Evolutionary conservation across 35 echinoderm and acorn worm genomes (phyloP), one percentile per base, ranked within the genome.

Genomic region (Apostichopus japonicus): DNA sequence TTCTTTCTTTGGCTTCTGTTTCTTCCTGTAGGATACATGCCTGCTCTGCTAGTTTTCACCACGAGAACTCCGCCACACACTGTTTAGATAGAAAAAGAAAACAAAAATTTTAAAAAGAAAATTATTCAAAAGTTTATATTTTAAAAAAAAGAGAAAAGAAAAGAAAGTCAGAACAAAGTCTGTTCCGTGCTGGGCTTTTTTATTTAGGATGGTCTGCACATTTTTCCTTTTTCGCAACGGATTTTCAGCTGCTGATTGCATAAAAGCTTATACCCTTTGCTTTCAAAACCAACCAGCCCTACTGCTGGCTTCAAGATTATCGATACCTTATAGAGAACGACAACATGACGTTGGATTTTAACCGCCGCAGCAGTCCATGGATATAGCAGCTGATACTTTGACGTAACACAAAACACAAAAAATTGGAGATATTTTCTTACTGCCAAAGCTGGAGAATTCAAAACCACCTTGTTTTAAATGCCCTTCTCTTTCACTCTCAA

Each of bases 1-100:
- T 89, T 89, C 86, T 89, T 89, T 89, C 67, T 73, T 33, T 89
- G 86, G 86, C 86, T 89, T 89, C 72, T 89, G 86, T 89, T 89
- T 89, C 86, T 89, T 73, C 17, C 86, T 89, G 86, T 89, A 89
- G 86, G 86, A 72, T 89, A 89, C 86, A 89, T 89, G 51, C 86
- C 86, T 89, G 86, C 86, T 89, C 86, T 65, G 86, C 24, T 89
- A 89, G 86, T 89, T 89, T 72, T 65, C 86, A 63, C 86, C 86
- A 89, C 86, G 27, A 89, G 86, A 65, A 65, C 86, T 65, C 86
- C 86, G 62, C 86, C 59, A 89, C 86, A 73, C 86, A 44, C 33
- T 73, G 59, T 56, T 75, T 84, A 84, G 81, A 84, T 84, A 84
- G 81, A 84, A 84, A 84, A 58, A 24, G 57, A 84, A 84, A 56